Evolutionary conservation across 2,888 invertebrate species (phyloP).

Genomic region (Acrobasis consociella): DNA sequence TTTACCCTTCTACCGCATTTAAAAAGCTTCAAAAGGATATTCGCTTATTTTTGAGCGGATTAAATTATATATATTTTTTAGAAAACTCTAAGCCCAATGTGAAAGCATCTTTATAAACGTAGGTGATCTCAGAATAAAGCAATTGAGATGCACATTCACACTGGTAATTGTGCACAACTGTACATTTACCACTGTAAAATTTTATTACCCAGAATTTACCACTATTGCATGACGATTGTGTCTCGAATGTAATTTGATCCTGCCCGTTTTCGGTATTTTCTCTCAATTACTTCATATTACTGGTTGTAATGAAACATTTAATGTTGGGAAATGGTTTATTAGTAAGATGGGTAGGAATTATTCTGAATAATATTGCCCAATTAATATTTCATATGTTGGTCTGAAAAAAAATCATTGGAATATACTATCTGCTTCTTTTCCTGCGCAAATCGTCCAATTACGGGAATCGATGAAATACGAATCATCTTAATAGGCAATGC

Average conservation of each 20-base stretch:
- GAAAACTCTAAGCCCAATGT: too few species aligned
- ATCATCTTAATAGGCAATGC: too few species aligned
- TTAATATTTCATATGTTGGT: too few species aligned
- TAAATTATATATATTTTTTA: too few species aligned
- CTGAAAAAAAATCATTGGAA: too few species aligned
- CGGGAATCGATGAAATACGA: too few species aligned
- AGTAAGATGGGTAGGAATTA: background rate
- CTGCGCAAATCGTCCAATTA: too few species aligned
- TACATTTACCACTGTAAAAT: conserved; percentile 61
- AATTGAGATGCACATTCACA: conserved; percentile 34
- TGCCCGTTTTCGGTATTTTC: conserved; percentile 32
- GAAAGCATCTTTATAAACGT: background rate
- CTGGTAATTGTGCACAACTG: conserved; percentile 28
- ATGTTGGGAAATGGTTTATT: conserved; percentile 21
- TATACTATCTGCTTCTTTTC: too few species aligned
- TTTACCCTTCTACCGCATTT: too few species aligned
- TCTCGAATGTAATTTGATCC: conserved; percentile 51
- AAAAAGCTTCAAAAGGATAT: too few species aligned
- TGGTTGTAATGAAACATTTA: conserved; percentile 51
- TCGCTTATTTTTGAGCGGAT: too few species aligned
- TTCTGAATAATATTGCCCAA: background rate
- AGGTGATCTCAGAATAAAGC: conserved; percentile 29
- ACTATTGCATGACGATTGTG: conserved; percentile 51
- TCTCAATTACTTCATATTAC: conserved; percentile 53
- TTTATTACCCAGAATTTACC: conserved; percentile 70